A percentile compares a stretch with the other conserved stretches of the same genome.
phyloP scores from a whole-genome alignment of 2,113 vertebrate genomes.

The Copsychus sechellarum region DNA sequence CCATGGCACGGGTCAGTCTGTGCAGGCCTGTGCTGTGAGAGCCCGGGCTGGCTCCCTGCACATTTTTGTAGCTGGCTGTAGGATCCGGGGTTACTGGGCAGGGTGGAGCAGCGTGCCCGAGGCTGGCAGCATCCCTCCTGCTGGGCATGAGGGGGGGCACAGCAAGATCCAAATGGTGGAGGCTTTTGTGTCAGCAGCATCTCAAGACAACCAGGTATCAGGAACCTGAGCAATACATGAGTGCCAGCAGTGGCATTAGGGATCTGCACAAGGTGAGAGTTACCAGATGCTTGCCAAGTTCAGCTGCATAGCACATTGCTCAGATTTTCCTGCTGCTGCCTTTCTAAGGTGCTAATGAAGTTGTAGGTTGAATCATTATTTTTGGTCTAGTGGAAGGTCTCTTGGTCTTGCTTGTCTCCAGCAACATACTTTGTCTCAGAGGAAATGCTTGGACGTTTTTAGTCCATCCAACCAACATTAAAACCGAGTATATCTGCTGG shows the following conservation, averaged over 20 bases:
- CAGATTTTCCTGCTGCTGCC: not conserved
- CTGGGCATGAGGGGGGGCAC: not conserved
- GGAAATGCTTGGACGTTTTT: not conserved
- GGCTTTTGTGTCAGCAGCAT: not conserved
- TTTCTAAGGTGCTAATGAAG: not conserved
- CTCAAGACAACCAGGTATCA: not conserved
- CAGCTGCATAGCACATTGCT: not conserved
- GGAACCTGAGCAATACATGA: not conserved
- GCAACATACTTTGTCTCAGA: not conserved
- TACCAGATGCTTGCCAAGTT: not conserved
- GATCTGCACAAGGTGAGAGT: not conserved
- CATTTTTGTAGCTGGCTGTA: not conserved
- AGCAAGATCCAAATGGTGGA: not conserved
- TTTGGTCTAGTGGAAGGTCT: not conserved
- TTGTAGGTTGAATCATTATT: not conserved
- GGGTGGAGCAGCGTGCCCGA: rapidly evolving
- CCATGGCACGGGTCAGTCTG: not conserved
- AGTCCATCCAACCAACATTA: not conserved
- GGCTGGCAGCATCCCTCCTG: not conserved
- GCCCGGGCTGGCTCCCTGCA: not conserved
- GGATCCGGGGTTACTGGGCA: rapidly evolving
- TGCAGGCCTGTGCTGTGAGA: rapidly evolving
- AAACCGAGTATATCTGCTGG: not conserved
- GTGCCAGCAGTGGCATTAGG: not conserved
- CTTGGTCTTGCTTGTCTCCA: not conserved